Evolutionary conservation across 1,140 invertebrate genomes (phyloP), one percentile per base, ranked within the genome.

Genomic region (Samia ricini): DNA sequence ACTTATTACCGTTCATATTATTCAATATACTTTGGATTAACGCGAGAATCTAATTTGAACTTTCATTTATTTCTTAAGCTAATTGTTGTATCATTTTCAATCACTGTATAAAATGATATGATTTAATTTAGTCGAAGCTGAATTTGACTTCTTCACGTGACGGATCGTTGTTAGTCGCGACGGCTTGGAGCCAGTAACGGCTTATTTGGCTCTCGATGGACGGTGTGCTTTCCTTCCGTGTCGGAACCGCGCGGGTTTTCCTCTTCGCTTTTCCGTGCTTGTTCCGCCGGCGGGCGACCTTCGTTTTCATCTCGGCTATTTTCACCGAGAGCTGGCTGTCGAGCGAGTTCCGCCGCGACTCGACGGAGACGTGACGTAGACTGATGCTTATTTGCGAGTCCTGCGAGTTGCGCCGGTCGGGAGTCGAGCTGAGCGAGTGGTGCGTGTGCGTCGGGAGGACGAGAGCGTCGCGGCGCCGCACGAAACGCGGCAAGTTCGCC

Each of bases 261-360:
- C 76, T 63, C 83, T 89, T 74, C 63, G 81, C 54, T 72, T 90
- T 80, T 71, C 82, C 66, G 70, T 88, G 84, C 64, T 91, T 83
- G 55, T 90, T 72, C 49, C 90, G 88, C 60, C 90, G 87, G 42
- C 91, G 90, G 0, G 91, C 92, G 0, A 94, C 92, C 74, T 95
- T 96, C 15, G 95, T 94, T 72, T 95, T 95, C 83, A 96, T 91
- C 87, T 96, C 95, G 0, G 95, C 93, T 52, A 95, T 95, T 88
- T 96, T 95, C 0, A 97, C 94, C 0, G 96, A 97, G 23, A 96
- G 92, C 74, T 97, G 95, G 49, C 96, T 97, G 77, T 97, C 96
- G 4, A 96, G 91, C 0, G 96, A 97, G 79, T 97, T 96, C 42
- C 95, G 91, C 21, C 96, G 91, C 0, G 95, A 96, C 79, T 96